phyloP scores from a whole-genome alignment of 2,113 vertebrate species.

The Xiphophorus couchianus region DNA sequence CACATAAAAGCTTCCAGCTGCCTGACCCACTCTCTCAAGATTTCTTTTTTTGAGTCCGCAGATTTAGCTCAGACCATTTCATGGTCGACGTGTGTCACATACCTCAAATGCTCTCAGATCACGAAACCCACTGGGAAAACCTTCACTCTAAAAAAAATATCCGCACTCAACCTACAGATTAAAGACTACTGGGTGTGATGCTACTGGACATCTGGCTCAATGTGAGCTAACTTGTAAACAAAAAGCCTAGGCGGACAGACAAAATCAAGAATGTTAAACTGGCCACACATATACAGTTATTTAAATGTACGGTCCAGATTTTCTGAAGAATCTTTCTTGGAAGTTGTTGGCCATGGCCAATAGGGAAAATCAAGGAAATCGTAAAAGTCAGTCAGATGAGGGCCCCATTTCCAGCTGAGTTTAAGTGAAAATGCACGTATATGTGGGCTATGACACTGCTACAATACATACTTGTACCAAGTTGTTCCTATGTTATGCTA shows the following conservation, averaged over 20 bases:
- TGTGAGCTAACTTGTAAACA: not conserved
- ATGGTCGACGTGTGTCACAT: conserved; percentile 25
- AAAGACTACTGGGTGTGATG: not conserved
- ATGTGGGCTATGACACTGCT: not conserved
- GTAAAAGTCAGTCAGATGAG: no score
- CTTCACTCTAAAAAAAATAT: not conserved
- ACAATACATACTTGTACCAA: not conserved
- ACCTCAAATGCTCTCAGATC: conserved; percentile 1
- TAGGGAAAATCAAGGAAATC: no score
- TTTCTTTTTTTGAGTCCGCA: conserved; percentile 1
- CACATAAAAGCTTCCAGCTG: conserved; percentile 31
- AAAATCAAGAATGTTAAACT: not conserved
- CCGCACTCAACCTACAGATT: not conserved
- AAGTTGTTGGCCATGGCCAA: no score
- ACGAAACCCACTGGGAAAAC: not conserved
- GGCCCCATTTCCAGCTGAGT: not conserved
- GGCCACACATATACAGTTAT: no score
- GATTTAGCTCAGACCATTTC: conserved; percentile 9
- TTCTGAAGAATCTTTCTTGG: no score
- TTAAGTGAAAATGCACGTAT: not conserved
- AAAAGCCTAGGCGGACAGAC: not conserved
- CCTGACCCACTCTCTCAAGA: conserved; percentile 5
- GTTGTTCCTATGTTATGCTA: no score
- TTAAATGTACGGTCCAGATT: no score
- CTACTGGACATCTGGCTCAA: no score